Evolutionary conservation across 2,797 vertebrate genomes (phyloP).

Genomic region (Thaleichthys pacificus): DNA sequence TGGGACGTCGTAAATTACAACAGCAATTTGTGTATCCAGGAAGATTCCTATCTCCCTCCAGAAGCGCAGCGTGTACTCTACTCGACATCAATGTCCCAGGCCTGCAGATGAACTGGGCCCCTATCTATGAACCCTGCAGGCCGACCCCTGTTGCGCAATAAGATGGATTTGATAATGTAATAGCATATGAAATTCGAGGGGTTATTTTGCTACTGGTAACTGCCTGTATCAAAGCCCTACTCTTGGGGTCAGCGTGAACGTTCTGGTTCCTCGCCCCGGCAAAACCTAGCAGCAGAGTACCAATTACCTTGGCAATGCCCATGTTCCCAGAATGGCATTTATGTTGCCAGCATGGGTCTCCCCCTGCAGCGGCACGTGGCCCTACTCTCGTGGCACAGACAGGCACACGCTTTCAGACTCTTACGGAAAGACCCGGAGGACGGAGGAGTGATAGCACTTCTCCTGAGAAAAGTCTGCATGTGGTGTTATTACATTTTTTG

Average conservation of each 20-base stretch:
- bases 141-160: background rate
- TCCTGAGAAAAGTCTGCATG: too few relatives aligned
- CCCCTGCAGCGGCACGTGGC: conserved; percentile 27
- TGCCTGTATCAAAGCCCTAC: background rate
- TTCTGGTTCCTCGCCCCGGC: conserved; percentile 20
- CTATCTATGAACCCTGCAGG: too few relatives aligned
- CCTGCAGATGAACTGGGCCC: too few relatives aligned
- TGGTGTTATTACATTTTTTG: too few relatives aligned
- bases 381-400: conserved; percentile 19
- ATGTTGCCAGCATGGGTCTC: conserved; percentile 51
- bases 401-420: background rate
- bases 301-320: conserved; percentile 53
- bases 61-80: too few relatives aligned
- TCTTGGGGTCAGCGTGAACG: conserved; percentile 45
- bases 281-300: conserved; percentile 29
- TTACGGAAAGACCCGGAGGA: too few relatives aligned
- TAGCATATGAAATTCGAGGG: background rate
- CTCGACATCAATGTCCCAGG: too few relatives aligned
- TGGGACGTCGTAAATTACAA: too few relatives aligned
- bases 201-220: background rate
- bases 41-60: too few relatives aligned
- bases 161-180: background rate
- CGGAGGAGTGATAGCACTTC: too few relatives aligned
- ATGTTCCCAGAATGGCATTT: conserved; percentile 65
- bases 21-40: too few relatives aligned